Base-by-base conservation (phyloP, 2,888 invertebrate species). In the Thymelicus lineola region DNA sequence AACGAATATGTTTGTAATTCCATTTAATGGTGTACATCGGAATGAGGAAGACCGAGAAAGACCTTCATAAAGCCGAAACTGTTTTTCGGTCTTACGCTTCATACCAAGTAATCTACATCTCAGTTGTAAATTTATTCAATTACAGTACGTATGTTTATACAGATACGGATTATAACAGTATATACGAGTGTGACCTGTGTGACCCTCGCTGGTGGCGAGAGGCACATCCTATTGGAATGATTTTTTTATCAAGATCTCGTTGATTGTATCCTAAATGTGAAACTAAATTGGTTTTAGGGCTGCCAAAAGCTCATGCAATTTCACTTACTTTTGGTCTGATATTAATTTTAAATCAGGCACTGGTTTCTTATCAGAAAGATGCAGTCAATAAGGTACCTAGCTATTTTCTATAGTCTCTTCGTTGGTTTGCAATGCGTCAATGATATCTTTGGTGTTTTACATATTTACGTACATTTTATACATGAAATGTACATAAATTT, bases 31-130 rank as follows among this genome's bases (percentile, higher is more conserved):
- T 48, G n/a, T 12, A 42, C 36, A 17, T 42, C 15, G 72, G 71
- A 74, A 74, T 72, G 74, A 74, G 74, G 74, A 72, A 74, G 72
- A 72, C 9, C 10, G 28, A 66, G 36, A 10, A 48, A 46, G 66
- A 53, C 72, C 68, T 73, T 74, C 66, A 15, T 63, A 48, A 36
- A 65, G 68, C 58, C 59, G 59, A 66, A 59, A 66, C 60, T 50
- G 50, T 50, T 66, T 38, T 28, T 59, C 9, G 65, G 38, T 66
- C 36, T 59, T 66, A 46, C 59, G 48, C 48, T 50, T 36, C 17
- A 58, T 28, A 14, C 48, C 48, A 57, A 65, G 28, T 17, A 60
- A 66, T 66, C 66, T 60, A 36, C 42, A 38, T 60, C 15, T 58
- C 48, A 50, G 15, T 36, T 15, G 38, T n/a, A 10, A 60, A 38